A percentile compares a stretch with the other conserved stretches of the same genome.
phyloP scores from a whole-genome alignment of 2,797 vertebrate species.

The Erethizon dorsatum region DNA sequence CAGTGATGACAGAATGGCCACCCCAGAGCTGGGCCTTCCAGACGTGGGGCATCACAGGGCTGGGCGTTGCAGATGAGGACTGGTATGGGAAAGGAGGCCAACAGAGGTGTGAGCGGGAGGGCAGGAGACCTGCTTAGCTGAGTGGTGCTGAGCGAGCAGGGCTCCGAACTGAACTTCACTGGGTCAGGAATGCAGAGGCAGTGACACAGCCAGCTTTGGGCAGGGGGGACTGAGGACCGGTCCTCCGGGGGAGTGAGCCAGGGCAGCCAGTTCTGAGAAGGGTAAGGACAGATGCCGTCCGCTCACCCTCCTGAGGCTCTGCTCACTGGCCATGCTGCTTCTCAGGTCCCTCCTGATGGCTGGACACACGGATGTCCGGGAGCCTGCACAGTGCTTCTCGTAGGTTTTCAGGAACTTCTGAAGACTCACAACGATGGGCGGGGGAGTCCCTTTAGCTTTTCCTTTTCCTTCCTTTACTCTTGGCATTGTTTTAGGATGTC shows the following conservation, averaged over 20 bases:
- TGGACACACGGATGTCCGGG: slow-evolving; percentile 76
- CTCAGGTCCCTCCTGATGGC: slow-evolving; percentile 78
- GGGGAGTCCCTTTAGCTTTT: slow-evolving; percentile 34
- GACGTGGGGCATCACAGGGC: neutral
- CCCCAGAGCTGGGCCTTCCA: neutral
- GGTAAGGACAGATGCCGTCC: neutral
- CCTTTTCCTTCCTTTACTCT: slow-evolving; percentile 72
- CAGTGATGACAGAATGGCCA: neutral
- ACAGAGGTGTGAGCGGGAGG: accelerated
- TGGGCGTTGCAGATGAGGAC: neutral
- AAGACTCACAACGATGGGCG: slow-evolving; percentile 59
- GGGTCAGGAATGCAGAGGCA: neutral
- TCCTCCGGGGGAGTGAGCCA: neutral
- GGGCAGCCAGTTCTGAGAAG: neutral
- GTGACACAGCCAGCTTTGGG: neutral
- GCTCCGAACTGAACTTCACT: neutral
- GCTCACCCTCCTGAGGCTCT: slow-evolving; percentile 77
- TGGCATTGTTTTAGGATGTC: slow-evolving; percentile 62
- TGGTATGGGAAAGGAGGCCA: neutral
- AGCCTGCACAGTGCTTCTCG: slow-evolving; percentile 76
- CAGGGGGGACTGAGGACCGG: neutral
- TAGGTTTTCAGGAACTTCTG: slow-evolving; percentile 84
- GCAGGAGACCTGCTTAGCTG: neutral
- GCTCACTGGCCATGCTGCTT: slow-evolving; percentile 73
- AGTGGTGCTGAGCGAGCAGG: neutral